phyloP scores from a whole-genome alignment of 1,140 invertebrate species.

The Ceratina japonica region DNA sequence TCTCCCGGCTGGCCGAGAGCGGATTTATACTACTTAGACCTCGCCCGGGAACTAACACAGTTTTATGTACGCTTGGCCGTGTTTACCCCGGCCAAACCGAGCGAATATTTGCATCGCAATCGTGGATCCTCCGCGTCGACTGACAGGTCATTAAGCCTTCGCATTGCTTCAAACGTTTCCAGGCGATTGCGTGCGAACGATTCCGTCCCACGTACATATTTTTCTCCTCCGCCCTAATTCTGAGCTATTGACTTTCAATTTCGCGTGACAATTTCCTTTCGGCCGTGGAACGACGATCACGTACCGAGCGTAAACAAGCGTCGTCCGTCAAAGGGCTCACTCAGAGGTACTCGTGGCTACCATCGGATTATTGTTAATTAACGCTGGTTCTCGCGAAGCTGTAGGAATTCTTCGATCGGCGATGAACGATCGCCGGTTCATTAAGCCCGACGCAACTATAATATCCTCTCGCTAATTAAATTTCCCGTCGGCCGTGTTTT shows the following conservation, averaged over 20 bases:
- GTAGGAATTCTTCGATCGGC: too few relatives aligned
- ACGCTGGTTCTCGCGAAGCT: neutral
- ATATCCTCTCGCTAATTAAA: neutral
- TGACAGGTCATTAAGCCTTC: slow-evolving; percentile 45
- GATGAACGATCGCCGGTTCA: neutral
- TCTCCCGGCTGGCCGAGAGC: neutral
- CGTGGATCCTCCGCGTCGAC: neutral
- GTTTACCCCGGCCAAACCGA: slow-evolving; percentile 42
- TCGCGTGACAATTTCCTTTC: neutral
- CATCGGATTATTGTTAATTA: neutral
- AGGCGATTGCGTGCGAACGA: neutral
- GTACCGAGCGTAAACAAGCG: too few relatives aligned
- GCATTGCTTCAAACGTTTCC: slow-evolving; percentile 5
- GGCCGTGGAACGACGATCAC: too few relatives aligned
- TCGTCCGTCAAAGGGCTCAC: too few relatives aligned
- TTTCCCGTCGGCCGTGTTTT: neutral
- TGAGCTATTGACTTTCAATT: neutral
- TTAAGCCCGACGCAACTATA: too few relatives aligned
- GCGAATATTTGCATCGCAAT: slow-evolving; percentile 36
- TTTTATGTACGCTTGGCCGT: neutral
- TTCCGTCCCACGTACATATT: neutral
- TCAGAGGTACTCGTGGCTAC: too few relatives aligned
- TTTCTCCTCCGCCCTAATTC: neutral
- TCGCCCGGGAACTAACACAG: too few relatives aligned
- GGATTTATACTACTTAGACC: neutral